Evolutionary conservation across 2,113 vertebrate species (phyloP).

Genomic region (Mellivora capensis): DNA sequence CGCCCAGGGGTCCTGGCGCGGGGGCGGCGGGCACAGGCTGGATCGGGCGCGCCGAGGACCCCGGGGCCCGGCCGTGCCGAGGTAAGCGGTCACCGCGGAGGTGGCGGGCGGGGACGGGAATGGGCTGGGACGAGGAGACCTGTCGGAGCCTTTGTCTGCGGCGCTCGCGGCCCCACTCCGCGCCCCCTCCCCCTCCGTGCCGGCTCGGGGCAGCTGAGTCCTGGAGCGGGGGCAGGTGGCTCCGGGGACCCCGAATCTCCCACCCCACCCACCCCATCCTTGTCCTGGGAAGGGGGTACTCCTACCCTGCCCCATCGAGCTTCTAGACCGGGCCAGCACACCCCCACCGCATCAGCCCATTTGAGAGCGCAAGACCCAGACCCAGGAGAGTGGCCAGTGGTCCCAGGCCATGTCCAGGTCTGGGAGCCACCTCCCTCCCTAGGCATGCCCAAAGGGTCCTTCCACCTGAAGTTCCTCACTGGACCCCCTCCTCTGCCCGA

Average conservation of each 20-base stretch:
- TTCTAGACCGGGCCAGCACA: not conserved
- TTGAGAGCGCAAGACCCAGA: not conserved
- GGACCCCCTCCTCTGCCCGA: not conserved
- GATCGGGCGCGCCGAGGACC: not conserved
- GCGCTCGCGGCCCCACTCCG: not conserved
- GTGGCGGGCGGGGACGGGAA: not conserved
- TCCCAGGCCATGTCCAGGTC: not conserved
- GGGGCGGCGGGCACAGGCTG: not conserved
- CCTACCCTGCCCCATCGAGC: not conserved
- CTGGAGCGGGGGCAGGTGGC: not conserved
- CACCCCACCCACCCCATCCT: not conserved
- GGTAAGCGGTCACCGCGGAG: conserved; percentile 24
- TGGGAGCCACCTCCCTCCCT: not conserved
- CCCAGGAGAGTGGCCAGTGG: not conserved
- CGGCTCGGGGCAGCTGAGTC: not conserved
- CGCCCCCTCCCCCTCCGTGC: not conserved
- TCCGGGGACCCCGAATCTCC: not conserved
- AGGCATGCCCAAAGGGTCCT: not conserved
- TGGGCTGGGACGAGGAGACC: conserved; percentile 28
- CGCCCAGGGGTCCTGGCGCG: not conserved
- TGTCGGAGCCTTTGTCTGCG: conserved; percentile 76
- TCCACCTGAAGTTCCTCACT: not conserved
- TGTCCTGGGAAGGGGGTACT: not conserved
- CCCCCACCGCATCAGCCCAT: not conserved
- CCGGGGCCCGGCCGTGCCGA: not conserved